A percentile compares a stretch with the other conserved stretches of the same genome.
phyloP scores from a whole-genome alignment of 2,113 vertebrate species.

The Halcyon malimbica region DNA sequence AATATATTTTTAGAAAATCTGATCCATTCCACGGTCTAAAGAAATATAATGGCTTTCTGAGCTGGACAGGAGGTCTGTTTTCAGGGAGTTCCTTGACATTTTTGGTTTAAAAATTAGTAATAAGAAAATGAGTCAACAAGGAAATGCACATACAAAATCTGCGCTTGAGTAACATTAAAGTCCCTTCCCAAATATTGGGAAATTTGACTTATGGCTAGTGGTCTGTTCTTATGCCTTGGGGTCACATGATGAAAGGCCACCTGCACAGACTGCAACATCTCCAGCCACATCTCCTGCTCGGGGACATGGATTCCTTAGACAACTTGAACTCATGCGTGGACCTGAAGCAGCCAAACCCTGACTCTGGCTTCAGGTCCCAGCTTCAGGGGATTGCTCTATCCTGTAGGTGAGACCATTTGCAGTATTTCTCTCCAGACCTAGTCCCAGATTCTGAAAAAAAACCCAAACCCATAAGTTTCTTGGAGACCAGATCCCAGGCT shows the following conservation, averaged over 20 bases:
- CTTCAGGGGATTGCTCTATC: neutral
- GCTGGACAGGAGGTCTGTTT: neutral
- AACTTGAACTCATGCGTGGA: neutral
- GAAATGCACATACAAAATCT: conserved; percentile 63
- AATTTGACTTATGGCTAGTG: neutral
- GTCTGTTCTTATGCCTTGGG: neutral
- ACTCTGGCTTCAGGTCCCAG: neutral
- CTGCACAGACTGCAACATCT: neutral
- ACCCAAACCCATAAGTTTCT: neutral
- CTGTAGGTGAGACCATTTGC: accelerated
- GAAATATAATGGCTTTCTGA: neutral
- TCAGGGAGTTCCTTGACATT: neutral
- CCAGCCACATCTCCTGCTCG: neutral
- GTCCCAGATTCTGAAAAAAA: neutral
- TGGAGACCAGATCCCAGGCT: neutral
- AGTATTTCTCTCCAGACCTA: neutral
- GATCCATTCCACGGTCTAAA: neutral
- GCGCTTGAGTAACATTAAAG: conserved; percentile 25
- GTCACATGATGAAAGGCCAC: neutral
- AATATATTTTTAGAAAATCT: conserved; percentile 18
- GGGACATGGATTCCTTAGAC: neutral
- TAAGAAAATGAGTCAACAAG: conserved; percentile 54
- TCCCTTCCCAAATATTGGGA: conserved; percentile 64
- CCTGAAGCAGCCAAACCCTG: neutral
- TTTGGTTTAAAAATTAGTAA: conserved; percentile 3